Evolutionary conservation across 2,888 invertebrate species (phyloP), one percentile per base, ranked within the genome.

Genomic region (Euzophera pinguis): DNA sequence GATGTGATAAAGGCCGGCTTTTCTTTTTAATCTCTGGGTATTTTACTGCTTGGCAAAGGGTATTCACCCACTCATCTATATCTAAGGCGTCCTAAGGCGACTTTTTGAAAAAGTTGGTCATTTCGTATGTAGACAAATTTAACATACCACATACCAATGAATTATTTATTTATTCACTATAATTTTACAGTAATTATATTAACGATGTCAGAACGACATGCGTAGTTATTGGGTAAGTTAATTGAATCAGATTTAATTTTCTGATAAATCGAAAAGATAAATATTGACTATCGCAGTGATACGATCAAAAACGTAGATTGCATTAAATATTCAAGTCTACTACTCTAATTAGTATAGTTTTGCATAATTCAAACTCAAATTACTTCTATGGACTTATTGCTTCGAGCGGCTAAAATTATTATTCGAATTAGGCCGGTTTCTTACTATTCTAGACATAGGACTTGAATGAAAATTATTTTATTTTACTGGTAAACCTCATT

Each of bases 181-280:
- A 32, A 45, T 45, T 34, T 45, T 14, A 16, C 32, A 14, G 13
- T 9, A 45, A 45, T 45, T 32, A 32, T 1, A 45, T 10, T 32
- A 29, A 32, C 45, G 29, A 16, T 9, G 10, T 39, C 3, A 32
- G 14, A 14, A n/a, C 38, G 38, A 32, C 45, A 45, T 10, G 16
- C 10, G 10, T 32, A 45, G 32, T 14, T n/a, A 34, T 45, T 32
- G 6, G 13, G 45, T 16, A 34, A 8, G 9, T 45, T 45, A 45
- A 45, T 45, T 45, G 45, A 45, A 45, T 29, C 45, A 45, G 14
- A 45, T 45, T 43, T 43, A 29, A 27, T 43, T 29, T 29, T 13
- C 43, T 27, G 27, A 29, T 43, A 43, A 27, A 43, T 43, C 8
- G 41, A 3, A 41, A 17, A 41, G 41, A 41, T 41, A 41, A 41